phyloP scores from a whole-genome alignment of 2,797 vertebrate genomes.

The Aeoliscus strigatus region DNA sequence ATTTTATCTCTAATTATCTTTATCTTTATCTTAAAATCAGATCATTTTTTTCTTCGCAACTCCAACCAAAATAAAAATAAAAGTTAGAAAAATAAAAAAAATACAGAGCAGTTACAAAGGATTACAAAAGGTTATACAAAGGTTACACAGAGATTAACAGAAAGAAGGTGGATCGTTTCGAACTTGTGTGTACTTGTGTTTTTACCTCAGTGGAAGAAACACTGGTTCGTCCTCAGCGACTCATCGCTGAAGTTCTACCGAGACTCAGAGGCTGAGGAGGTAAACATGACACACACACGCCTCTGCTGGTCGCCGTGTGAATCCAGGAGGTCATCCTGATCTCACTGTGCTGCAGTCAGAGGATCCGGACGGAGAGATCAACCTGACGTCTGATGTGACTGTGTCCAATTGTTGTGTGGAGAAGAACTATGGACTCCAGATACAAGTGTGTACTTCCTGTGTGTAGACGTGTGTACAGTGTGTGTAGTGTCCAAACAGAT shows the following conservation, averaged over 20 bases:
- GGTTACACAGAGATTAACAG: too few relatives aligned
- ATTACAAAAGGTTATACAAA: too few relatives aligned
- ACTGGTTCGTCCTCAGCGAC: conserved; percentile 91
- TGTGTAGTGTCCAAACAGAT: conserved; percentile 18
- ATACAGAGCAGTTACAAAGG: too few relatives aligned
- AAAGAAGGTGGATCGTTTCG: too few relatives aligned
- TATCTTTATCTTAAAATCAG: too few relatives aligned
- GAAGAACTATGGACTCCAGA: conserved; percentile 91
- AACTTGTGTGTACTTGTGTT: conserved; percentile 29
- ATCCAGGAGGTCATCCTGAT: too few relatives aligned
- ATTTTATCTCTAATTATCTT: too few relatives aligned
- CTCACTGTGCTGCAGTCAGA: conserved; percentile 77
- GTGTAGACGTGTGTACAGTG: conserved; percentile 6
- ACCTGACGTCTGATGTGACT: conserved; percentile 78
- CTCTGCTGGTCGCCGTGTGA: too few relatives aligned
- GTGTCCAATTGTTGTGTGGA: conserved; percentile 87
- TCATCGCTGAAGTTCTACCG: conserved; percentile 87
- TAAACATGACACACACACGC: too few relatives aligned
- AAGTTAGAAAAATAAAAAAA: too few relatives aligned
- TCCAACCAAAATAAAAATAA: too few relatives aligned
- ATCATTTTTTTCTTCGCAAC: too few relatives aligned
- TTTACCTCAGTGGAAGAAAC: conserved; percentile 88
- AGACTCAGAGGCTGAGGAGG: conserved; percentile 90
- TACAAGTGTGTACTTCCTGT: conserved; percentile 79
- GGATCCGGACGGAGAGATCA: conserved; percentile 86